Evolutionary conservation across 1,140 invertebrate genomes (phyloP).

Genomic region (Aphelenchoides besseyi): DNA sequence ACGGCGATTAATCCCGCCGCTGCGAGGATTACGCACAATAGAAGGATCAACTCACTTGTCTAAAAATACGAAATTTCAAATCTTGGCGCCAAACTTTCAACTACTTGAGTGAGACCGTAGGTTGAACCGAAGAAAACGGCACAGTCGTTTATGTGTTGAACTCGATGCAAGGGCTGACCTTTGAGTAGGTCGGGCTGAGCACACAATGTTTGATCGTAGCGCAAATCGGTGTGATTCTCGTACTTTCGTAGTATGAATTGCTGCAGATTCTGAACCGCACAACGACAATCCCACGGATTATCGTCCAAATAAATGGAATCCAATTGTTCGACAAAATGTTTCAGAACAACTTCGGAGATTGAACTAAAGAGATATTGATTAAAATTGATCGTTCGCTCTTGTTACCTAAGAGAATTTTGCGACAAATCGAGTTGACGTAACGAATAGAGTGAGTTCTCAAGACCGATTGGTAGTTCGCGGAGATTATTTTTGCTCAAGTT

Average conservation of each 20-base stretch:
- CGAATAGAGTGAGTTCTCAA: constrained; percentile 28
- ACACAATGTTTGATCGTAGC: constrained; percentile 50
- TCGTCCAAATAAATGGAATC: constrained; percentile 36
- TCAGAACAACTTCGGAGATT: constrained; percentile 31
- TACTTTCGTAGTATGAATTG: constrained; percentile 48
- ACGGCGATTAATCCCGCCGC: constrained; percentile 43
- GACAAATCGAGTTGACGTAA: constrained; percentile 48
- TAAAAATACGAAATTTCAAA: constrained; percentile 15
- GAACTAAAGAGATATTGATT: constrained; percentile 19
- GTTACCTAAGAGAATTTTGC: constrained; percentile 45
- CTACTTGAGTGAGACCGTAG: constrained; percentile 56
- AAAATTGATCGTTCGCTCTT: not conserved
- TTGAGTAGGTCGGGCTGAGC: constrained; percentile 39
- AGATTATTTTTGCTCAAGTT: constrained; percentile 40
- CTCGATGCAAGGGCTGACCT: constrained; percentile 41
- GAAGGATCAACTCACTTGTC: constrained; percentile 48
- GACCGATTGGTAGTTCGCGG: constrained; percentile 31
- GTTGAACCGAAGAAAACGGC: constrained; percentile 56
- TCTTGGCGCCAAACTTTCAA: constrained; percentile 15
- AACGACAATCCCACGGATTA: constrained; percentile 58
- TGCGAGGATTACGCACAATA: constrained; percentile 44
- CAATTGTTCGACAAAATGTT: constrained; percentile 38
- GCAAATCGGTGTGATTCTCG: constrained; percentile 24
- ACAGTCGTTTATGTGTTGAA: constrained; percentile 58
- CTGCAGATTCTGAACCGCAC: constrained; percentile 51